These are phyloP conservation scores for Pangasius sanitwongsei DNA, from an alignment of 2,797 vertebrate species.

Conservation along the genomic window DNA sequence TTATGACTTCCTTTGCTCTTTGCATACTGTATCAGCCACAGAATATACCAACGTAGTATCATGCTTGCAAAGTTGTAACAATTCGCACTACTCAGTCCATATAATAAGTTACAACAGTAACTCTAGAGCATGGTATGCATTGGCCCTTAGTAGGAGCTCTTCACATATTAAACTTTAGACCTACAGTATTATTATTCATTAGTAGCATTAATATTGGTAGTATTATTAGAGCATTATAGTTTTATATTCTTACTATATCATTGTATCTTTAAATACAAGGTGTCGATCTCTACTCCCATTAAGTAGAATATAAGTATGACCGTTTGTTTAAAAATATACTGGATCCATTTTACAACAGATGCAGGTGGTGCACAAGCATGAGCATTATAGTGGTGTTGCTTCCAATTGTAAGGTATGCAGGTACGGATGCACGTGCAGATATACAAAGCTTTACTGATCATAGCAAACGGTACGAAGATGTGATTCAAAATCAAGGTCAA, in stretches of 20 bases:
- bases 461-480: no score
- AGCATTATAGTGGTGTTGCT: background rate
- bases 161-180: background rate
- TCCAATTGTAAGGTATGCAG: no score
- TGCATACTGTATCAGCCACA: slow-evolving; percentile 39
- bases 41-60: slow-evolving; percentile 8
- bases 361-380: background rate
- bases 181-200: background rate
- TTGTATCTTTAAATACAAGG: background rate
- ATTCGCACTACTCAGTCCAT: background rate
- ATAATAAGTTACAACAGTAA: background rate
- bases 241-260: background rate
- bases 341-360: background rate
- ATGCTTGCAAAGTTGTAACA: background rate
- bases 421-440: no score
- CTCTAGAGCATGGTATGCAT: background rate
- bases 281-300: no score
- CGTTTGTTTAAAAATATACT: background rate
- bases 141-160: background rate
- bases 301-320: background rate
- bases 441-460: no score
- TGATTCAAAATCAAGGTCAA: no score
- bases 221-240: background rate
- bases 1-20: slow-evolving; percentile 58
- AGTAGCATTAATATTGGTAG: background rate